These are phyloP conservation scores for Thera britannica DNA, from an alignment of 2,888 invertebrate genomes.

Conservation along the genomic window DNA sequence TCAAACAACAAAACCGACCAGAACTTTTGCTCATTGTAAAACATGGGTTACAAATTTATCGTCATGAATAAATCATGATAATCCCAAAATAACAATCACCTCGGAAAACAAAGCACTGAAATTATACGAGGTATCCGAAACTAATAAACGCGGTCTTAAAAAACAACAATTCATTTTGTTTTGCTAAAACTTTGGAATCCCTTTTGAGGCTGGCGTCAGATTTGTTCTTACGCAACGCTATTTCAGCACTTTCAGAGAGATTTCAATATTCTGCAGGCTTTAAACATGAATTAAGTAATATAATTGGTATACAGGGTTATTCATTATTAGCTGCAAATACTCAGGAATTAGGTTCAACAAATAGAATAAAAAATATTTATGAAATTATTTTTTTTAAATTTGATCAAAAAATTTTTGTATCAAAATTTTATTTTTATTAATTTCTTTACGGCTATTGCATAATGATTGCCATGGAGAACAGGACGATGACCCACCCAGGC, in stretches of 20 bases:
- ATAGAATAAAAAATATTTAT: too few relatives aligned
- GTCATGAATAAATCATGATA: constrained; percentile 36
- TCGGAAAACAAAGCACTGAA: constrained; percentile 28
- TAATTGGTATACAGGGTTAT: neutral
- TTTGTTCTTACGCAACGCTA: neutral
- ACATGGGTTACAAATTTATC: constrained; percentile 20
- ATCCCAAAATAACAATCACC: constrained; percentile 39
- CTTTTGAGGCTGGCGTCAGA: neutral
- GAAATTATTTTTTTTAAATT: too few relatives aligned
- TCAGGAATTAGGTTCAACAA: too few relatives aligned
- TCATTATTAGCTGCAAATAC: too few relatives aligned
- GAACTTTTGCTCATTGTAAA: constrained; percentile 27
- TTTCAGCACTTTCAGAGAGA: neutral
- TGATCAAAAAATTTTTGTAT: too few relatives aligned
- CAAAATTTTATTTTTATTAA: too few relatives aligned
- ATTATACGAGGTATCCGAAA: constrained; percentile 36
- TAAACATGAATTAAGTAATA: neutral
- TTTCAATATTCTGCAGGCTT: neutral
- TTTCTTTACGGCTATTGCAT: too few relatives aligned
- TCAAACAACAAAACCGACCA: constrained; percentile 11
- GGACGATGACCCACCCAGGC: too few relatives aligned
- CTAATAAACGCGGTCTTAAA: constrained; percentile 31
- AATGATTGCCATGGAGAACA: too few relatives aligned
- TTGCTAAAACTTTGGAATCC: constrained; percentile 16
- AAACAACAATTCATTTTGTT: constrained; percentile 32